These are phyloP conservation scores for Lissocephala sabroskyi DNA, from an alignment of 2,888 invertebrate species.

Conservation along the genomic window DNA sequence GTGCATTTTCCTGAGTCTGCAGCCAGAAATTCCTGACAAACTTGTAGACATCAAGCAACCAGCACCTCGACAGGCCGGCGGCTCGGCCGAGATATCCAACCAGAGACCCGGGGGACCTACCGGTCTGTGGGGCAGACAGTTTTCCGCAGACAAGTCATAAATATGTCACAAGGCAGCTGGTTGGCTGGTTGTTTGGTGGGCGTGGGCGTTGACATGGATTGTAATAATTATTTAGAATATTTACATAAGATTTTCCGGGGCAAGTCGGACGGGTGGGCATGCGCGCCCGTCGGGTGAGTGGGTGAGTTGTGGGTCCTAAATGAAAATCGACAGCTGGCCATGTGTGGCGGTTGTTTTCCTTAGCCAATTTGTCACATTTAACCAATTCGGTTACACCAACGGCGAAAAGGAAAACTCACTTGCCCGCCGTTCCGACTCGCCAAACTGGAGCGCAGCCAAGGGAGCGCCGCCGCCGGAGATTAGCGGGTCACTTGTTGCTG, in stretches of 20 bases:
- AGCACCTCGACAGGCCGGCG: not conserved
- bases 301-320: too few relatives aligned
- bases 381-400: constrained; percentile 12
- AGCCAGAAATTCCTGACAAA: constrained; percentile 55
- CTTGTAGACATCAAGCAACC: constrained; percentile 31
- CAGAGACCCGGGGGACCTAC: not conserved
- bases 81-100: constrained; percentile 1
- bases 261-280: too few relatives aligned
- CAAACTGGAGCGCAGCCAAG: too few relatives aligned
- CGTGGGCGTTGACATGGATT: constrained; percentile 38
- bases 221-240: constrained; percentile 35
- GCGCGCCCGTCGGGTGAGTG: too few relatives aligned
- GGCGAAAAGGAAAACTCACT: not conserved
- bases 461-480: too few relatives aligned
- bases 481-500: too few relatives aligned
- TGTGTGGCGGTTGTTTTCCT: too few relatives aligned
- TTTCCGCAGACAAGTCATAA: constrained; percentile 2
- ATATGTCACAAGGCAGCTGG: constrained; percentile 28
- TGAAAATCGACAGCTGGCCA: too few relatives aligned
- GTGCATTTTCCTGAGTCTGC: not conserved
- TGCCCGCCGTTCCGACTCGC: too few relatives aligned
- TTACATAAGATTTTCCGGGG: constrained; percentile 16
- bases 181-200: not conserved
- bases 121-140: too few relatives aligned
- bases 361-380: constrained; percentile 13